phyloP scores from a whole-genome alignment of 2,113 vertebrate genomes.

The Polypterus senegalus region DNA sequence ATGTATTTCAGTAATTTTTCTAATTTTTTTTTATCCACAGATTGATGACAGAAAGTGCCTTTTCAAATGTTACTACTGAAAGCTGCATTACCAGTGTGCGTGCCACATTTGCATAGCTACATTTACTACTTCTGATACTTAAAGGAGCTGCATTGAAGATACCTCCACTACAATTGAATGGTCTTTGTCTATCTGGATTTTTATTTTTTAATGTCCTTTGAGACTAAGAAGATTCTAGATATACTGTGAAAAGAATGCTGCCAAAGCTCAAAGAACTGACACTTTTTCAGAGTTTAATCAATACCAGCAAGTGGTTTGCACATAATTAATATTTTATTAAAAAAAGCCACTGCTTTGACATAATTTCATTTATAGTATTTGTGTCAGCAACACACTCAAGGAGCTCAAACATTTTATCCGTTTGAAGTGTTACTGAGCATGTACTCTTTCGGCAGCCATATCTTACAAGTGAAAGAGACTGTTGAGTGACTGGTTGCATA shows the following conservation, averaged over 20 bases:
- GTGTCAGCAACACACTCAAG: constrained; percentile 30
- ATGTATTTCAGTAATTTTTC: constrained; percentile 15
- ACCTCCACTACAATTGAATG: constrained; percentile 38
- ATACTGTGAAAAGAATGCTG: constrained; percentile 23
- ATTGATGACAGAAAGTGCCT: constrained; percentile 69
- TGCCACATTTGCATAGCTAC: constrained; percentile 12
- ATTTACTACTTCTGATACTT: too few relatives aligned
- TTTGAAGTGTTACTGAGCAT: constrained; percentile 49
- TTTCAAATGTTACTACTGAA: constrained; percentile 46
- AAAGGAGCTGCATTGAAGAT: constrained; percentile 31
- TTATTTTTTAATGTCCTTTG: too few relatives aligned
- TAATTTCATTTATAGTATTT: constrained; percentile 41
- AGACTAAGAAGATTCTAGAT: background rate
- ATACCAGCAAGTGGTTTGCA: constrained; percentile 29
- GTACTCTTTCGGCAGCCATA: constrained; percentile 39
- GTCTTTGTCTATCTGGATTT: too few relatives aligned
- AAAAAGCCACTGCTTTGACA: constrained; percentile 44
- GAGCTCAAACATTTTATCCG: constrained; percentile 23
- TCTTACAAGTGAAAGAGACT: constrained; percentile 50
- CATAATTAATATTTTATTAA: constrained; percentile 30
- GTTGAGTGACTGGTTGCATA: constrained; percentile 52
- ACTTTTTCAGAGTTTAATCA: constrained; percentile 28
- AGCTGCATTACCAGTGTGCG: constrained; percentile 24
- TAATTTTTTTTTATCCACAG: constrained; percentile 47
- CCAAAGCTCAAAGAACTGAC: constrained; percentile 41